A percentile compares a stretch with the other conserved stretches of the same genome.
Evolutionary conservation across 2,888 invertebrate genomes (phyloP).

Genomic region (Trichacis sp.): DNA sequence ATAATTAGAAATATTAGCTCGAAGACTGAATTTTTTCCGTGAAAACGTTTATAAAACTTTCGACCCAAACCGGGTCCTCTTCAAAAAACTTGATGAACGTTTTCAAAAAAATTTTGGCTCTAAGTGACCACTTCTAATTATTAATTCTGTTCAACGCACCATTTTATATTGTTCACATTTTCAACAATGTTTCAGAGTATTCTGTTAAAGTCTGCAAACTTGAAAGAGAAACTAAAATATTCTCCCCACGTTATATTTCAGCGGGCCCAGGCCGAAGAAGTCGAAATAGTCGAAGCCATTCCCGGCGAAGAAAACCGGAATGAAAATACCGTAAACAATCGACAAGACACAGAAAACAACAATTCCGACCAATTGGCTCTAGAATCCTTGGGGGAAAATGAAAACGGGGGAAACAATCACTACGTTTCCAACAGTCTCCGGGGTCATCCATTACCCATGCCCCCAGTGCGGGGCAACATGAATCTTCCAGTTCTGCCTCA

Average conservation of each 20-base stretch:
- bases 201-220: background rate
- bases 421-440: slow-evolving; percentile 67
- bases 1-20: no score
- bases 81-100: no score
- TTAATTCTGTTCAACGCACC: no score
- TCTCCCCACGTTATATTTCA: slow-evolving; percentile 48
- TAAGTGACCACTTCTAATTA: no score
- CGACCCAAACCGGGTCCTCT: no score
- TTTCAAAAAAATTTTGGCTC: no score
- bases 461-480: slow-evolving; percentile 69
- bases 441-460: slow-evolving; percentile 70
- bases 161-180: no score
- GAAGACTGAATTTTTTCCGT: no score
- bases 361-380: slow-evolving; percentile 79
- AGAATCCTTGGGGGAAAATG: slow-evolving; percentile 76
- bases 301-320: slow-evolving; percentile 71
- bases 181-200: no score
- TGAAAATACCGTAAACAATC: slow-evolving; percentile 70
- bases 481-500: slow-evolving; percentile 50
- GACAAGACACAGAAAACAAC: slow-evolving; percentile 75
- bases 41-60: background rate
- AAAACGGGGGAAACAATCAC: slow-evolving; percentile 57
- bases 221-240: background rate
- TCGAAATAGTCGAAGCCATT: slow-evolving; percentile 76
- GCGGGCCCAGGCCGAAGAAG: slow-evolving; percentile 71